Evolutionary conservation across 2,113 vertebrate species (phyloP).

Genomic region (Myotis yumanensis): DNA sequence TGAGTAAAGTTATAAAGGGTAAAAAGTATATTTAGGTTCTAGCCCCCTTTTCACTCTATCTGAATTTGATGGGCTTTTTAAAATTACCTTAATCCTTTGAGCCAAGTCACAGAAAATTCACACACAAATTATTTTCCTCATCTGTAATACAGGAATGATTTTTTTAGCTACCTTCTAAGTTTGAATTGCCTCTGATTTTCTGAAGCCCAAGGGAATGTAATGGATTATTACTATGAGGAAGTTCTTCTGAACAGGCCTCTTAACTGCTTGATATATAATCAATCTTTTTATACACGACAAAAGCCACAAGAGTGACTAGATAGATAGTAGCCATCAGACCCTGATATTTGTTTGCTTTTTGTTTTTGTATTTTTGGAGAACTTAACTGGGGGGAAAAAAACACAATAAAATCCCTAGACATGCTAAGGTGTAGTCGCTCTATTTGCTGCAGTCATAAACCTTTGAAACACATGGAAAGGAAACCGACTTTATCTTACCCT

Average conservation of each 20-base stretch:
- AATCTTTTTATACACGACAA: neutral
- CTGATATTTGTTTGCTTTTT: neutral
- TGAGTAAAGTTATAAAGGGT: neutral
- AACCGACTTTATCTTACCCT: conserved; percentile 72
- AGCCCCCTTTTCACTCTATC: neutral
- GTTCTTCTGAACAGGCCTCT: neutral
- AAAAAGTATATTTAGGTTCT: neutral
- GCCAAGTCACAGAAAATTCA: too few relatives aligned
- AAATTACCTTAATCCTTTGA: neutral
- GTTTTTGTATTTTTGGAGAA: neutral
- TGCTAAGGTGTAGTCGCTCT: conserved; percentile 64
- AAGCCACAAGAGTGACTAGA: neutral
- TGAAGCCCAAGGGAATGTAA: neutral
- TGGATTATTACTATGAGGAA: neutral
- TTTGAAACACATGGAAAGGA: conserved; percentile 73
- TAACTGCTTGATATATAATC: neutral
- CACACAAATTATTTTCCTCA: neutral
- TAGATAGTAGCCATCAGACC: conserved; percentile 28
- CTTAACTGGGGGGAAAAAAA: conserved; percentile 63
- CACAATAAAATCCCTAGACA: conserved; percentile 62
- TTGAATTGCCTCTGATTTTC: neutral
- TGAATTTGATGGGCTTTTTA: neutral
- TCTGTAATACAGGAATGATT: neutral
- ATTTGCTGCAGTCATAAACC: conserved; percentile 54
- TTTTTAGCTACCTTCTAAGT: neutral